Evolutionary conservation across 1,140 invertebrate species (phyloP), one percentile per base, ranked within the genome.

Genomic region (Atta colombica): DNA sequence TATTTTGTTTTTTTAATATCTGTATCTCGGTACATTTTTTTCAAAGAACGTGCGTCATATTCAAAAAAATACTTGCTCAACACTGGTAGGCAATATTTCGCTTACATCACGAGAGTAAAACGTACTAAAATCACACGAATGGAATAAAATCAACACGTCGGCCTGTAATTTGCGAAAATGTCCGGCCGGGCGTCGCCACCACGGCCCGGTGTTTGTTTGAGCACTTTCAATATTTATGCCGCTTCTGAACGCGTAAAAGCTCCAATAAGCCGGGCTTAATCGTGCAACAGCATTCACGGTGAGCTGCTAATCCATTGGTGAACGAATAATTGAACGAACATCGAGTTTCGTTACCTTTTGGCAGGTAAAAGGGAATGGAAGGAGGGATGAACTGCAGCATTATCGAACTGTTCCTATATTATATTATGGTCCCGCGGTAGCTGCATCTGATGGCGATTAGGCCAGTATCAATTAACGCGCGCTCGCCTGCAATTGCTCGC

Each of bases 401-500:
- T 86, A 90, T 90, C 89, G 82, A 78, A 75, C 86, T 63, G 80
- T 87, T 66, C 71, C 63, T 82, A 90, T 90, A 88, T 90, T 88
- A 90, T 90, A 90, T 90, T 90, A 90, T 90, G 60, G 86, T 74
- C 45, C 65, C 66, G 84, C 80, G 75, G 60, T 53, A 60, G 53
- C 65, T 84, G 77, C 90, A 89, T 91, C 89, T 91, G 91, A 92
- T 92, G 90, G 90, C 90, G 90, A 91, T 92, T 92, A 92, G 90
- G 89, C 88, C 89, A 84, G 90, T 91, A 92, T 92, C 90, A 91
- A 91, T 92, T 92, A 92, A 92, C 90, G 80, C 88, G 88, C 55
- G 25, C 31, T 31, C 85, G 81, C 88, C 90, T 89, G 87, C 88
- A 89, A 92, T 92, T 92, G 90, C 88, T 81, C 85, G 85, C 89